Conservation (phyloP, 2,888 invertebrate genomes). For the Tachystola acroxantha region DNA sequence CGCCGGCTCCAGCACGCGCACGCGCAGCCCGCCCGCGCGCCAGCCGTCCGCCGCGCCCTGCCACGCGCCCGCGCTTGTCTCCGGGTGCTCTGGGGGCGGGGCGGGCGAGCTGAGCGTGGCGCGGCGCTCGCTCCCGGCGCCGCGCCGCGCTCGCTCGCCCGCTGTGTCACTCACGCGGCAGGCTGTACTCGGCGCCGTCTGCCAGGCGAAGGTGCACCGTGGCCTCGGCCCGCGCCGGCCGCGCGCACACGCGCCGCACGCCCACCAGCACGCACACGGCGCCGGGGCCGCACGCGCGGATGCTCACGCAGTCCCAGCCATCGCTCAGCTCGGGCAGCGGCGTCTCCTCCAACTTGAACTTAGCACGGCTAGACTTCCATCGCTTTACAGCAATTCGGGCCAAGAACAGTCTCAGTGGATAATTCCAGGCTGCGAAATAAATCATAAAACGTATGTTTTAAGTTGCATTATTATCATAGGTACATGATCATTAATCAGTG, state of each 20-base stretch:
- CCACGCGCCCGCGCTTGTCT: constrained; percentile 59
- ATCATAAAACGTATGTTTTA: neutral
- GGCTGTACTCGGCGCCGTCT: constrained; percentile 50
- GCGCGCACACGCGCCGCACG: constrained; percentile 63
- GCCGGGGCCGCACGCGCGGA: constrained; percentile 76
- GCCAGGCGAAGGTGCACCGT: constrained; percentile 67
- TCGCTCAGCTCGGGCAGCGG: constrained; percentile 33
- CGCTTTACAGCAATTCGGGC: constrained; percentile 53
- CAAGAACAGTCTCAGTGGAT: constrained; percentile 54
- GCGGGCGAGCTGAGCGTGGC: too few species aligned
- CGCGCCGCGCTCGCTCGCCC: too few species aligned
- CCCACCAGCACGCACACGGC: constrained; percentile 75
- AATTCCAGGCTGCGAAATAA: constrained; percentile 63
- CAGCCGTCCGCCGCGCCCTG: constrained; percentile 53
- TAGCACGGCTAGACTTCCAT: constrained; percentile 44
- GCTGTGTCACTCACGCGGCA: constrained; percentile 59
- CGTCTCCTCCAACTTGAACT: constrained; percentile 32
- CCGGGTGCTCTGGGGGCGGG: constrained; percentile 69
- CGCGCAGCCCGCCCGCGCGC: constrained; percentile 78
- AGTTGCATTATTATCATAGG: too few species aligned
- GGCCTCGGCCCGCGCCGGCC: constrained; percentile 72
- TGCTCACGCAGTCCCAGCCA: constrained; percentile 54
- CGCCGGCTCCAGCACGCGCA: constrained; percentile 80
- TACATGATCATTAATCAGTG: too few species aligned
- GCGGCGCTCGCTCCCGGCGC: too few species aligned